Evolutionary conservation across 2,888 invertebrate genomes (phyloP).

Genomic region (Vanessa cardui): DNA sequence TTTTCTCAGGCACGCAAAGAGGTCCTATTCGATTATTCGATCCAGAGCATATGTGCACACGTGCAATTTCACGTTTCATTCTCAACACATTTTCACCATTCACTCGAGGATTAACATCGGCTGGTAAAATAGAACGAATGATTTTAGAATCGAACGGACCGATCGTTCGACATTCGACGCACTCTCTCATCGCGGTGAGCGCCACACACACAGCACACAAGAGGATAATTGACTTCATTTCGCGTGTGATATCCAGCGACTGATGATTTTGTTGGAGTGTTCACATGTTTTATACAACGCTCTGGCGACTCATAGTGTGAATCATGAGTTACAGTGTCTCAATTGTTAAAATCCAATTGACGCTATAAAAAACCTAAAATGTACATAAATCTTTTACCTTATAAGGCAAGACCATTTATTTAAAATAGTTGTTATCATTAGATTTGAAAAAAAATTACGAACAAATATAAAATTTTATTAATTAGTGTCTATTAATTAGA

Average conservation of each 20-base stretch:
- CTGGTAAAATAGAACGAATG: not conserved
- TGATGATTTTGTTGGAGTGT: constrained; percentile 12
- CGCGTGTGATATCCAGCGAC: constrained; percentile 9
- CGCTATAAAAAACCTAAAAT: not conserved
- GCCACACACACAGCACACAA: constrained; percentile 3
- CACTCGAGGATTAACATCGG: not conserved
- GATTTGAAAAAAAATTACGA: too few species aligned
- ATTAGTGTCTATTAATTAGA: too few species aligned
- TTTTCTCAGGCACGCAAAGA: not conserved
- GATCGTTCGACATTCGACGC: constrained; percentile 12
- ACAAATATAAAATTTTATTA: not conserved
- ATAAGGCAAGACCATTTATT: not conserved
- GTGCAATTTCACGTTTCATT: constrained; percentile 6
- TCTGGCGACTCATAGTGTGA: not conserved
- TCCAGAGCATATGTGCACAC: not conserved
- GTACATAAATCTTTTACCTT: not conserved
- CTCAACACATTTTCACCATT: not conserved
- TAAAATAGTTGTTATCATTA: too few species aligned
- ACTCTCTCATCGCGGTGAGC: not conserved
- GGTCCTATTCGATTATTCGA: not conserved
- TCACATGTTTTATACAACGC: constrained; percentile 20
- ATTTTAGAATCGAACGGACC: not conserved
- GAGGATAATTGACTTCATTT: constrained; percentile 24
- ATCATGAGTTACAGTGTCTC: not conserved
- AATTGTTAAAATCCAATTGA: not conserved